These are phyloP conservation scores for Haliclystus octoradiatus DNA, from an alignment of 30 jellyfish, hydroid and myxozoan species.

Conservation along the genomic window DNA sequence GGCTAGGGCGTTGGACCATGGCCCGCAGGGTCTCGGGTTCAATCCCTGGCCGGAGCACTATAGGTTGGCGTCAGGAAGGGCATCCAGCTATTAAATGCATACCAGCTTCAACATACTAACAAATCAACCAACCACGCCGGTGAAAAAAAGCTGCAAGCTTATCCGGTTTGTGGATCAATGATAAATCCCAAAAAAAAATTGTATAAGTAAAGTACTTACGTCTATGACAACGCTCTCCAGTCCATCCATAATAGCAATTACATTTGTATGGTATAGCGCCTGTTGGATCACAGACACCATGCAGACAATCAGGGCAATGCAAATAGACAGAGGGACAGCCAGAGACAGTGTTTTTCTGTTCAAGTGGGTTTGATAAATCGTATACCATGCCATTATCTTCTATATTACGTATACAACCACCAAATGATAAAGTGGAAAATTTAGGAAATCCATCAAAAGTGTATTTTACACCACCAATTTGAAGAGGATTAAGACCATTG, in stretches of 20 bases:
- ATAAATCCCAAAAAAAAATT: too few species aligned
- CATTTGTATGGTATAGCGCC: constrained; percentile 30
- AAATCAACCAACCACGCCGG: too few species aligned
- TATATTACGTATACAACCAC: constrained; percentile 80
- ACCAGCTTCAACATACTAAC: too few species aligned
- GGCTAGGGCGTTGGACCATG: too few species aligned
- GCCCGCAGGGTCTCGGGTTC: too few species aligned
- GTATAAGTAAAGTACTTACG: too few species aligned
- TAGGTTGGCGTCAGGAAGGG: too few species aligned
- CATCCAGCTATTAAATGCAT: too few species aligned
- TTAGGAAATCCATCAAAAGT: constrained; percentile 25
- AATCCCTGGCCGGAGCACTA: too few species aligned
- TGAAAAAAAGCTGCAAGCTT: too few species aligned
- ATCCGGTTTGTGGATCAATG: too few species aligned
- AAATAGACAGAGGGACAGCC: constrained; percentile 53
- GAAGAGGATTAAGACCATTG: constrained; percentile 94
- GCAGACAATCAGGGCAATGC: constrained; percentile 66
- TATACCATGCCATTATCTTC: constrained; percentile 81
- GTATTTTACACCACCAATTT: constrained; percentile 81
- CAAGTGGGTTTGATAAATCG: constrained; percentile 70
- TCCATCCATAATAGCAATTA: constrained; percentile 84
- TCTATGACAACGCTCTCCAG: constrained; percentile 63
- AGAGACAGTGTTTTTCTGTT: constrained; percentile 39
- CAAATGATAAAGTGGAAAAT: constrained; percentile 33
- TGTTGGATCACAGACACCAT: constrained; percentile 58